Base-by-base conservation (phyloP, 2,888 invertebrate genomes). In the Hoplodrina ambigua region DNA sequence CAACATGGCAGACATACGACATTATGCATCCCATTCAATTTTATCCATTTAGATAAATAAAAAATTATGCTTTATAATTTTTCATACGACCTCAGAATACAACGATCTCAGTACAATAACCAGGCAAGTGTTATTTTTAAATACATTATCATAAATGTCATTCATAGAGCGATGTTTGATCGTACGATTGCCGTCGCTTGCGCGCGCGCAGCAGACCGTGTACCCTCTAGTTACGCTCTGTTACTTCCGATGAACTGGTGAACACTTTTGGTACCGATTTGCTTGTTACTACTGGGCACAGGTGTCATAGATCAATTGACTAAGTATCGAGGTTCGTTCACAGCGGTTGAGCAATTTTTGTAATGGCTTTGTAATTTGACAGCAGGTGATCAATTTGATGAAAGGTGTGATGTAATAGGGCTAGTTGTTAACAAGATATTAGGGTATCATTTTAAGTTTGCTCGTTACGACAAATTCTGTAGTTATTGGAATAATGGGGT, bases 171-270 rank as follows among this genome's bases (percentile, higher is more conserved):
- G 58, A 64, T 55, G 73, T 66, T 66, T 64, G 78, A 71, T 74
- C 53, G 79, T 81, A 66, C 81, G 82, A 82, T 81, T 75, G 75
- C 72, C 83, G 69, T 56, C 58, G 62, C 53, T 57, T 83, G 86
- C 80, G 85, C 84, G 78, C 41, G 81, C 82, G 90, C 93, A 93
- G 69, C 90, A 91, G 92, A 93, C 91, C 94, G 89, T 90, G 86
- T 86, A 80, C 90, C 88, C 88, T 89, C 88, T 83, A 87, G 94
- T 92, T 88, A 78, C 89, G 93, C 91, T 92, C 93, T 91, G 93
- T 80, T 91, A 89, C 89, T 78, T 79, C 37, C 33, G 46, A 67
- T 78, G 78, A 73, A 69, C 73, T 73, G 59, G 49, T 73, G 66
- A 67, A 78, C 70, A 79, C 64, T 79, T 78, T 78, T 79, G 69